Conservation (phyloP, 2,113 vertebrate species). For the Pseudonaja textilis region DNA sequence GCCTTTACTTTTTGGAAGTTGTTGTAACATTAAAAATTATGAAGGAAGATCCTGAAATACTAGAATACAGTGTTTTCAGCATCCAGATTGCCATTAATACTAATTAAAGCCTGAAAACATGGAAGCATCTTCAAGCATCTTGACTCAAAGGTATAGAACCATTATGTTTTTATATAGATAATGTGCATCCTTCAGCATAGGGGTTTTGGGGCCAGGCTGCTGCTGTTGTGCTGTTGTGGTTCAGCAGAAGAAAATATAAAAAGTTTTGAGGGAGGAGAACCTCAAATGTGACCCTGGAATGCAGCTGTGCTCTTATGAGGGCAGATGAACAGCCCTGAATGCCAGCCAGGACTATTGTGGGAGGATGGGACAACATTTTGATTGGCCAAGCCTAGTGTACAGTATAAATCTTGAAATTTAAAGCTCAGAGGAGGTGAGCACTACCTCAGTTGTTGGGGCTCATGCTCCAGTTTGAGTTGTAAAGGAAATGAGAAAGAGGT, state of each 20-base stretch:
- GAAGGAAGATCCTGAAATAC: conserved; percentile 12
- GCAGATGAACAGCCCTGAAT: neutral
- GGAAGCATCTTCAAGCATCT: neutral
- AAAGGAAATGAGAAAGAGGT: neutral
- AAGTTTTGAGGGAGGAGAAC: neutral
- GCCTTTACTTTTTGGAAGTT: conserved; percentile 34
- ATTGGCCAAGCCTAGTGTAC: neutral
- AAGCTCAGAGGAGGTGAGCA: neutral
- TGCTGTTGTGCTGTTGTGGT: neutral
- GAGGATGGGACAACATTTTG: neutral
- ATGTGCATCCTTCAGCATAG: neutral
- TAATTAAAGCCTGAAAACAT: neutral
- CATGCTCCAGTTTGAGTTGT: neutral
- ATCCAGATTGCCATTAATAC: neutral
- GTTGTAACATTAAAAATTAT: conserved; percentile 27
- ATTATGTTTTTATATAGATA: neutral
- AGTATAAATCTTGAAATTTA: neutral
- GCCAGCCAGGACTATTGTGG: neutral
- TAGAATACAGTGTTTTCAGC: conserved; percentile 17
- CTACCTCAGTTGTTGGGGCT: neutral
- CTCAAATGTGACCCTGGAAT: neutral
- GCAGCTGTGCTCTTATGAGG: neutral
- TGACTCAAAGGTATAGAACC: neutral
- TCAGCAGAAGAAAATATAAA: neutral
- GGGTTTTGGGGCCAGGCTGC: neutral